These are phyloP conservation scores for Conopomorpha cramerella DNA, from an alignment of 1,140 invertebrate species.

Conservation along the genomic window DNA sequence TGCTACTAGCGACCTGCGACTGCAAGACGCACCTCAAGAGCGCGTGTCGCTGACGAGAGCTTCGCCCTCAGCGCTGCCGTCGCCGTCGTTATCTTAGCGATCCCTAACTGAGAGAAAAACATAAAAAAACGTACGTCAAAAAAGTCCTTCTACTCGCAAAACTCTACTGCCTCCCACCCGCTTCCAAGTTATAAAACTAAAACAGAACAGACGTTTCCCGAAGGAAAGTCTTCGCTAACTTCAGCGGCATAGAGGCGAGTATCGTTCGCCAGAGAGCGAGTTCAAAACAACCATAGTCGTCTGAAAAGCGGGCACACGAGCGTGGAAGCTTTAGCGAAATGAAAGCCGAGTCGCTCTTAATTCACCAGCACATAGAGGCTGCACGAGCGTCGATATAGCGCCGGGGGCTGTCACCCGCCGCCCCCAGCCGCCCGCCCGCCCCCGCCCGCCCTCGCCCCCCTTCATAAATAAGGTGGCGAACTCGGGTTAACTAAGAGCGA, in stretches of 20 bases:
- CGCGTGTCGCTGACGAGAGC: conserved; percentile 19
- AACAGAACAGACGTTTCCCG: conserved; percentile 17
- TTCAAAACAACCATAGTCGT: too few species aligned
- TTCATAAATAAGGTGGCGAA: conserved; percentile 54
- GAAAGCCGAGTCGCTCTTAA: conserved; percentile 59
- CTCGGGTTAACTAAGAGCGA: conserved; percentile 53
- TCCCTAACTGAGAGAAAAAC: conserved; percentile 54
- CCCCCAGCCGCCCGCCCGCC: conserved; percentile 16
- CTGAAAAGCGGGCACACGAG: conserved; percentile 56
- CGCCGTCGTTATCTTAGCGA: conserved; percentile 54
- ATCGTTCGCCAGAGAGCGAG: too few species aligned
- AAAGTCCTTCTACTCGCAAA: conserved; percentile 56
- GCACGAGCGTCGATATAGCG: conserved; percentile 38
- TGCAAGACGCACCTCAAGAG: too few species aligned
- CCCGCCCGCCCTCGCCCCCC: conserved; percentile 25
- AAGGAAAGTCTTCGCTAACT: conserved; percentile 27
- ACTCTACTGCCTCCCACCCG: conserved; percentile 41
- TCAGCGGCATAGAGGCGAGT: conserved; percentile 24
- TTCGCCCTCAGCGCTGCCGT: conserved; percentile 31
- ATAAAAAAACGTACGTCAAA: conserved; percentile 59
- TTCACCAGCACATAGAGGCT: conserved; percentile 47
- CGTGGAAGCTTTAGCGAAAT: conserved; percentile 56
- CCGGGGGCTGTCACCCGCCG: too few species aligned
- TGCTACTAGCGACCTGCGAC: too few species aligned
- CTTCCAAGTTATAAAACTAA: conserved; percentile 49